Conservation (phyloP, 2,888 invertebrate genomes). For the Metopia argyrocephala region DNA sequence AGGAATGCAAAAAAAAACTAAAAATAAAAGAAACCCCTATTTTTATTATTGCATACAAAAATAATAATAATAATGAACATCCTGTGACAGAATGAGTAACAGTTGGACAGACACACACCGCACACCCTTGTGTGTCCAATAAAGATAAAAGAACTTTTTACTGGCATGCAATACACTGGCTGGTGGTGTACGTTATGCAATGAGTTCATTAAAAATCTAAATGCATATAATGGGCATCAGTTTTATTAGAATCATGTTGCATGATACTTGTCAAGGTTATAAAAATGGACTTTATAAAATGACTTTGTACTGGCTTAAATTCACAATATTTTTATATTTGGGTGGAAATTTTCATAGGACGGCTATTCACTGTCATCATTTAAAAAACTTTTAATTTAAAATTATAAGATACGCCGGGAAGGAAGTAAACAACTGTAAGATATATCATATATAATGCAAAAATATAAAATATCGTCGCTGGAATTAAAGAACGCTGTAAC, state of each 20-base stretch:
- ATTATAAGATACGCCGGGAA: too few species aligned
- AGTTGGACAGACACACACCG: constrained; percentile 1
- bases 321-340: constrained; percentile 12
- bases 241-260: constrained; percentile 41
- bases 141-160: constrained; percentile 35
- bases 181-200: constrained; percentile 36
- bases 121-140: constrained; percentile 34
- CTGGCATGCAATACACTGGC: constrained; percentile 6
- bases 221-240: constrained; percentile 49
- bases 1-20: background rate
- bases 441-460: too few species aligned
- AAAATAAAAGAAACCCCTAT: constrained; percentile 6
- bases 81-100: background rate
- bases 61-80: constrained; percentile 36
- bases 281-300: constrained; percentile 49
- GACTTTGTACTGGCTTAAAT: constrained; percentile 22
- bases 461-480: too few species aligned
- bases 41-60: constrained; percentile 14
- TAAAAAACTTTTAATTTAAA: too few species aligned
- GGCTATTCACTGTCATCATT: constrained; percentile 17
- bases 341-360: constrained; percentile 2
- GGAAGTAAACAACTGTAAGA: too few species aligned
- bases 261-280: constrained; percentile 57
- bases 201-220: constrained; percentile 59
- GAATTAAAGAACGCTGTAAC: too few species aligned